These are phyloP conservation scores for Cephalotes varians DNA, from an alignment of 2,888 invertebrate species.

Conservation along the genomic window DNA sequence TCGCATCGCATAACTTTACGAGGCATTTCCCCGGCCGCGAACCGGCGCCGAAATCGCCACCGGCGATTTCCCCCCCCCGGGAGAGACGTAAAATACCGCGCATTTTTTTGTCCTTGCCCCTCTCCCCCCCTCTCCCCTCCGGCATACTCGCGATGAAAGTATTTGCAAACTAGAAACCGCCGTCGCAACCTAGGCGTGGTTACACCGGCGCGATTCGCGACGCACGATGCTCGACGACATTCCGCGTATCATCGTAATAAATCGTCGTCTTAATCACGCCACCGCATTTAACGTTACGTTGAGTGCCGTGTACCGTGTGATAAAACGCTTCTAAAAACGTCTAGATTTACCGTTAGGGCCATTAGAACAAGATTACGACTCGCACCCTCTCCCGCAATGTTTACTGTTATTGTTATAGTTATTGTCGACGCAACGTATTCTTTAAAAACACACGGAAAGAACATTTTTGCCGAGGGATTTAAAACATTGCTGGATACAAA, in stretches of 20 bases:
- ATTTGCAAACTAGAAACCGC: slow-evolving; percentile 46
- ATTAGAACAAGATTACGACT: background rate
- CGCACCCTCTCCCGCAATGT: background rate
- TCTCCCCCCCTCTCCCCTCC: background rate
- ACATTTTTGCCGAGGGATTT: too few species aligned
- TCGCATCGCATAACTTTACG: slow-evolving; percentile 47
- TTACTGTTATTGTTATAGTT: background rate
- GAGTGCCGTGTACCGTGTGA: background rate
- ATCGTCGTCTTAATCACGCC: slow-evolving; percentile 40
- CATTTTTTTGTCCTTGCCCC: slow-evolving; percentile 32
- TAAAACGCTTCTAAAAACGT: background rate
- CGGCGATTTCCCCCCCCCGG: slow-evolving; percentile 27
- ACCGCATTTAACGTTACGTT: slow-evolving; percentile 6
- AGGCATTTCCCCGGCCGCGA: slow-evolving; percentile 32
- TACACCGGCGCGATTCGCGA: slow-evolving; percentile 28
- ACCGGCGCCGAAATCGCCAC: slow-evolving; percentile 32
- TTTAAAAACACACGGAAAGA: background rate
- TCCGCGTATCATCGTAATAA: slow-evolving; percentile 35
- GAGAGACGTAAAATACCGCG: slow-evolving; percentile 45
- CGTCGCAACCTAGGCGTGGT: slow-evolving; percentile 39
- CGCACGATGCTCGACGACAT: slow-evolving; percentile 29
- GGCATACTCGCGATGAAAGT: slow-evolving; percentile 53
- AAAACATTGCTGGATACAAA: too few species aligned
- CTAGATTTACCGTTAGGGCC: background rate
- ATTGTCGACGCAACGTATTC: background rate